Base-by-base conservation (phyloP, 2,888 invertebrate species). In the Nomada fabriciana region DNA sequence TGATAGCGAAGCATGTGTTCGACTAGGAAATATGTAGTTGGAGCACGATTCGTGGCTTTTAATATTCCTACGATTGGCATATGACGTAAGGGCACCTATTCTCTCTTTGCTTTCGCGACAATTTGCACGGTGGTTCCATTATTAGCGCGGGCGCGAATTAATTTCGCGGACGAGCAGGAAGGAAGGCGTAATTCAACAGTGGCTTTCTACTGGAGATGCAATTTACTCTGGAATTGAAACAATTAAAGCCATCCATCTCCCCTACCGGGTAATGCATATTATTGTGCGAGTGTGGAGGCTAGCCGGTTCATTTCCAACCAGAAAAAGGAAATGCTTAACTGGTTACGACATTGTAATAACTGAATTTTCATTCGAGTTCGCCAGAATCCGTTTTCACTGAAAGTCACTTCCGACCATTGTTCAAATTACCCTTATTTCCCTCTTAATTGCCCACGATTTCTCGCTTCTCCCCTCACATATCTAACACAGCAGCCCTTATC, bases 221-320 rank as follows among this genome's bases (percentile, higher is more conserved):
- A 88, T 88, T 88, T 88, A 86, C 84, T 71, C 81, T 69, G 85
- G 73, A 91, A 90, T 91, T 90, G 86, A 90, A 88, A 89, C 88
- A 90, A 90, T 90, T 90, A 90, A 82, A 85, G 63, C 80, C 73
- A 69, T 80, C 73, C 80, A 63, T 76, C 70, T 69, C 42, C 65
- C 72, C 50, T 20, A 13, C 47, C 64, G 53, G 76, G 67, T 69
- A 68, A 82, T 82, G 85, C 75, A 84, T 83, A 86, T 87, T 80
- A 85, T 85, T 77, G 79, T 76, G 85, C 84, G 83, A 79, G 86
- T 74, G 72, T 65, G 20, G 36, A 36, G 67, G 63, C 76, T 70
- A 55, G 67, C 42, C 69, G 50, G 75, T 72, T 67, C 61, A 50
- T 60, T 78, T 83, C n/a, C 43, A 77, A 76, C 55, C 60, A 60